Base-by-base conservation (phyloP, 92 coral and sea anemone genomes). In the Virgularia gustaviana region DNA sequence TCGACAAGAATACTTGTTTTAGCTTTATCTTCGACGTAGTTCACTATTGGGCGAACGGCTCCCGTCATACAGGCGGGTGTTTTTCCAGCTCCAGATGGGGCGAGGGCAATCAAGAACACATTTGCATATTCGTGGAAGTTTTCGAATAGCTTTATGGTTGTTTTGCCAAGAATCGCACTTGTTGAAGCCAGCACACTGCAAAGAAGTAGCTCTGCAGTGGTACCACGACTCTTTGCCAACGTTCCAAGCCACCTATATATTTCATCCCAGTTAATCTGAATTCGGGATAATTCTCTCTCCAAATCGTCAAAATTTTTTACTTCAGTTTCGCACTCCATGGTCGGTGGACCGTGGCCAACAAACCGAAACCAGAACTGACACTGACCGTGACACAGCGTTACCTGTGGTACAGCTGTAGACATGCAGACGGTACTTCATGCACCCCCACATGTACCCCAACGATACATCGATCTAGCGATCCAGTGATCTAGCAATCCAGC, bases 121-220 rank as follows among this genome's bases (percentile, higher is more conserved):
- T 15, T 47, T 47, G 3, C 15, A 47, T 47, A 47, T 47, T 47
- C 18, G 18, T 4, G 6, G 55, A 47, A 47, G 18, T 47, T 47
- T 4, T 47, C 22, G 55, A 47, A 47, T 47, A 47, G 18, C 22
- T 47, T 47, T 5, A 47, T 25, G 8, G 55, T 15, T 25, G 55
- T 47, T 15, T 15, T 47, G 3, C 55, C 55, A 5, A 25, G 55
- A 39, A 39, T 39, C 45, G 15, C 45, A 39, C 45, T 39, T 39
- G 45, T 39, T 39, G 45, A 39, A 39, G 45, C 45, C 45, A 47
- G 22, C 55, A 25, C 55, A 47, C 55, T 47, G 55, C 55, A 47
- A 47, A 47, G 55, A 19, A 47, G 22, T 47, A 47, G 55, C 22
- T 47, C 6, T 47, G 55, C 55, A 47, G 55, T 47, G 6, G 55